These are phyloP conservation scores for Halictus ligatus DNA, from an alignment of 2,888 invertebrate species.

Conservation along the genomic window DNA sequence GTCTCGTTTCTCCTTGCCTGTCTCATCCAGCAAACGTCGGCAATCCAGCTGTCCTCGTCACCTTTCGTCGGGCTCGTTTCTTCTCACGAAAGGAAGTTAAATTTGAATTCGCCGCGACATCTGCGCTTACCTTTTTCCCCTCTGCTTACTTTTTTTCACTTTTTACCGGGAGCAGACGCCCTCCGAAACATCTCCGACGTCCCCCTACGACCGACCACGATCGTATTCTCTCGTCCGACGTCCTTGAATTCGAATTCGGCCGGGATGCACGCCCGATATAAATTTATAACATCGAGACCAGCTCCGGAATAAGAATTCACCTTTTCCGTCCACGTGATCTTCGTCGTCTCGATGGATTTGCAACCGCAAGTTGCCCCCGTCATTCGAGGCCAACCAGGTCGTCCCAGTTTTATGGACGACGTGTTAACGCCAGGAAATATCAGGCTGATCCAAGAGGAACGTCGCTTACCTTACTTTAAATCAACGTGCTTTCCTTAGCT, in stretches of 20 bases:
- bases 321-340: slow-evolving; percentile 3
- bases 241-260: slow-evolving; percentile 64
- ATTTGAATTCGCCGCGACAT: slow-evolving; percentile 67
- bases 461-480: too few relatives aligned
- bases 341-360: neutral
- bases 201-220: neutral
- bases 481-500: neutral
- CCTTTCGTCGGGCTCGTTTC: slow-evolving; percentile 65
- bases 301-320: slow-evolving; percentile 61
- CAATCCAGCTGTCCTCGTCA: slow-evolving; percentile 37
- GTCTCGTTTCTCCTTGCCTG: slow-evolving; percentile 18
- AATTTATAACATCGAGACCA: slow-evolving; percentile 62
- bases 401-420: neutral
- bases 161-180: neutral
- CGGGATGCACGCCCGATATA: slow-evolving; percentile 55
- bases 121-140: slow-evolving; percentile 13
- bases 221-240: slow-evolving; percentile 21
- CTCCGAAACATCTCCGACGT: neutral
- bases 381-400: neutral
- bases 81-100: slow-evolving; percentile 68
- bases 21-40: slow-evolving; percentile 45
- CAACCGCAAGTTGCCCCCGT: neutral
- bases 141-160: neutral
- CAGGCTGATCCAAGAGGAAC: too few relatives aligned
- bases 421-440: neutral